A percentile compares a stretch with the other conserved stretches of the same genome.
Conservation (phyloP, 2,888 invertebrate genomes). For the Acronicta leporina region DNA sequence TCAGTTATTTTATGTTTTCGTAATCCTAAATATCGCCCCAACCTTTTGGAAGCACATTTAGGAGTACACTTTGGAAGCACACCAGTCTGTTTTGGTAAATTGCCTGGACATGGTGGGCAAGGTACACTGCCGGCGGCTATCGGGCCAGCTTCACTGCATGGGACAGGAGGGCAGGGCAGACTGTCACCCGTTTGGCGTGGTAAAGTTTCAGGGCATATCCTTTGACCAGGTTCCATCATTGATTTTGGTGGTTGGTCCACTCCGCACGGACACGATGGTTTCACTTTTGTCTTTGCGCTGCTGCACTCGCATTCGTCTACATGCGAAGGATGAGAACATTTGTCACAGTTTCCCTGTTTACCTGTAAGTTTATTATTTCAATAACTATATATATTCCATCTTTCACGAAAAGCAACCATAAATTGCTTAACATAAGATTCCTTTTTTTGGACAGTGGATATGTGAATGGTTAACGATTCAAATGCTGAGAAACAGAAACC, state of each 20-base stretch:
- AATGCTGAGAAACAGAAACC: no score
- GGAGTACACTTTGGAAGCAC: no score
- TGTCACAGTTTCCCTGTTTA: neutral
- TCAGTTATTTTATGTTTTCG: neutral
- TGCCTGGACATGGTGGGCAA: neutral
- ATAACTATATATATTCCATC: no score
- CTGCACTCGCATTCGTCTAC: neutral
- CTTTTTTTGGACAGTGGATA: no score
- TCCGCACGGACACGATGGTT: neutral
- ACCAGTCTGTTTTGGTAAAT: neutral
- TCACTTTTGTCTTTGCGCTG: neutral
- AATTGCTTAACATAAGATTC: no score
- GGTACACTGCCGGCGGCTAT: neutral
- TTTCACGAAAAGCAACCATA: no score
- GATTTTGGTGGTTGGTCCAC: neutral
- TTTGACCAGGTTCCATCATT: neutral
- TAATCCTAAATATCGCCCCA: neutral
- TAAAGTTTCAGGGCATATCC: neutral
- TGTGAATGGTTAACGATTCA: no score
- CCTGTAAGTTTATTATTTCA: constrained; percentile 4
- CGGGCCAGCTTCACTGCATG: neutral
- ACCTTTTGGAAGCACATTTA: neutral
- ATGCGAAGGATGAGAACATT: neutral
- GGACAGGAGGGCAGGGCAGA: neutral
- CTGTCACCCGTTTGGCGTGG: neutral